Base-by-base conservation (phyloP, 2,113 vertebrate species). In the Lepidothrix coronata region DNA sequence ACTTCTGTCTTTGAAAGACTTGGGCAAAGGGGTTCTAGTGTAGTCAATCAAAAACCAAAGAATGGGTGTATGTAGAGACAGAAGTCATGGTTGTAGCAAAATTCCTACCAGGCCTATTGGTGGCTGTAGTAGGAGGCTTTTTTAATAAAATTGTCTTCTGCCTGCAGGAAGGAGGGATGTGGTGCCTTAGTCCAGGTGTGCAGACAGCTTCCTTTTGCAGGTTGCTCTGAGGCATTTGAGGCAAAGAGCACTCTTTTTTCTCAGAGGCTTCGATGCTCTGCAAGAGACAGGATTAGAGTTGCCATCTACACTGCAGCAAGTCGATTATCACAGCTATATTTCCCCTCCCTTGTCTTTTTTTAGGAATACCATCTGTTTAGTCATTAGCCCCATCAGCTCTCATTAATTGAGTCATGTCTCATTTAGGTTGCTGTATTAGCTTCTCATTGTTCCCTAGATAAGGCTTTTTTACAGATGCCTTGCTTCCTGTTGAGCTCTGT, bases 361-460 rank as follows among this genome's bases (percentile, higher is more conserved):
- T 94, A 96, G 94, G 91, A 96, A 95, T 91, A 94, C 96, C 97
- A 97, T 97, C 96, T 97, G 97, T 96, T 97, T 97, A 97, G 95
- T 96, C 96, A 97, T 97, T 96, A 97, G 91, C 96, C 96, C 93
- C 95, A 95, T 97, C 97, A 95, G 93, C 94, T 96, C 96, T 97
- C 96, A 97, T 97, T 97, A 97, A 95, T 93, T 95, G 95, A 97
- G 91, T 95, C 91, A 95, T 97, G 96, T 96, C 97, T 97, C 96
- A 96, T 96, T 97, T 96, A 93, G 90, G 93, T 94, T 91, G 85
- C 83, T 93, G 85, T 80, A 97, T 96, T 97, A 94, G 92, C 78
- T 89, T 76, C 92, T 96, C 95, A 94, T 95, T 97, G 93, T 97
- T 97, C 94, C 96, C 92, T 27, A 70, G 95, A 91, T 85, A 91